Conservation (phyloP, 2,113 vertebrate species). For the Rhagologus leucostigma region DNA sequence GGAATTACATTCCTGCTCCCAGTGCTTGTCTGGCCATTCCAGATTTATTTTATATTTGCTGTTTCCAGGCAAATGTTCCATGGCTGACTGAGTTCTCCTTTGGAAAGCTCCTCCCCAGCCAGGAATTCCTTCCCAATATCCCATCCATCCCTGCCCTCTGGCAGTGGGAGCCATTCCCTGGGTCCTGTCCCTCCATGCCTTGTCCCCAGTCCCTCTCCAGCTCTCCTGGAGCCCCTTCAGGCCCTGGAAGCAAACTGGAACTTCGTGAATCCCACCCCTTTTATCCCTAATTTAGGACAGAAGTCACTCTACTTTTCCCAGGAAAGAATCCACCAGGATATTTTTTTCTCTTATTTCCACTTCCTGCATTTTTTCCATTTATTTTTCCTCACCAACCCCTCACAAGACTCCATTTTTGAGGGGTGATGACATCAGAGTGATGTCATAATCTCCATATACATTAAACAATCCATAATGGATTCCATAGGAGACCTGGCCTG, state of each 20-base stretch:
- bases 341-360: neutral
- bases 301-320: neutral
- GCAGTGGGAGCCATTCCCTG: neutral
- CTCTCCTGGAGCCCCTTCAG: neutral
- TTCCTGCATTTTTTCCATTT: neutral
- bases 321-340: neutral
- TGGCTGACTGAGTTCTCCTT: slow-evolving; percentile 4
- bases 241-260: neutral
- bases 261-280: neutral
- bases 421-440: neutral
- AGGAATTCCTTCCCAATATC: neutral
- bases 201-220: neutral
- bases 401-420: neutral
- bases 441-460: neutral
- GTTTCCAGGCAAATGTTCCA: slow-evolving; percentile 39
- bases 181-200: neutral
- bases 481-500: neutral
- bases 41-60: neutral
- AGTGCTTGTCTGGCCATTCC: slow-evolving; percentile 5
- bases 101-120: neutral
- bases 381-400: neutral
- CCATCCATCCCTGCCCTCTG: neutral
- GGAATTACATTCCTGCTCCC: neutral
- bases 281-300: neutral
- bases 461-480: neutral